Base-by-base conservation (phyloP, 1,140 invertebrate species). In the Bombus terrestris region DNA sequence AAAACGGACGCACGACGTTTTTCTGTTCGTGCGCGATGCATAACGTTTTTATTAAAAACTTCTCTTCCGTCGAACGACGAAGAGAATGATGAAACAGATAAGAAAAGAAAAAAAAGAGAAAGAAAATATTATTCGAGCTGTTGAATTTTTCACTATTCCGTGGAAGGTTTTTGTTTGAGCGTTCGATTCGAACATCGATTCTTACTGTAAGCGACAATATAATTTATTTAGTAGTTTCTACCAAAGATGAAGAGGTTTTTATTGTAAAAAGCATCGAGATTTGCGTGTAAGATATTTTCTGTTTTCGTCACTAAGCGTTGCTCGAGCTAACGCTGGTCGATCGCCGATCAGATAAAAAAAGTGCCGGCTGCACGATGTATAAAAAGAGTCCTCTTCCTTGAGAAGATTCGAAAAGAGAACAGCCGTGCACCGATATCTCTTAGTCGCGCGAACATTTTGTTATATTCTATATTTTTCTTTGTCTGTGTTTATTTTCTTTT, bases 191-290 rank as follows among this genome's bases (percentile, higher is more conserved):
- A 77, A 53, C 18, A 22, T 75, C 69, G 76, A 85, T 81, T 82
- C 74, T 88, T 91, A 91, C 77, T 92, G 72, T 93, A 88, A 93
- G 89, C 86, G 89, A 92, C 89, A 83, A 92, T 94, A 94, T 78
- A 78, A 78, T 95, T 95, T 95, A 95, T 95, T 94, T 94, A 93
- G 93, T 95, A 95, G 93, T 94, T 94, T 93, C 91, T 95, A 95
- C 95, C 95, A 95, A 95, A 95, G 95, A 95, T 94, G 90, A 93
- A 93, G 93, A 91, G 87, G 92, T 93, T 93, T 88, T 91, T 91
- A 91, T 92, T 93, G 93, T 93, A 89, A 83, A 86, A 62, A 86
- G 75, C 84, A 85, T 81, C 62, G 86, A 89, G 87, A 80, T 80
- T 91, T 89, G 77, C 47, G 37, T 91, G 89, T 91, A 90, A 91